Evolutionary conservation across 2,797 vertebrate genomes (phyloP), one percentile per base, ranked within the genome.

Genomic region (Schizopygopsis malacanthus): DNA sequence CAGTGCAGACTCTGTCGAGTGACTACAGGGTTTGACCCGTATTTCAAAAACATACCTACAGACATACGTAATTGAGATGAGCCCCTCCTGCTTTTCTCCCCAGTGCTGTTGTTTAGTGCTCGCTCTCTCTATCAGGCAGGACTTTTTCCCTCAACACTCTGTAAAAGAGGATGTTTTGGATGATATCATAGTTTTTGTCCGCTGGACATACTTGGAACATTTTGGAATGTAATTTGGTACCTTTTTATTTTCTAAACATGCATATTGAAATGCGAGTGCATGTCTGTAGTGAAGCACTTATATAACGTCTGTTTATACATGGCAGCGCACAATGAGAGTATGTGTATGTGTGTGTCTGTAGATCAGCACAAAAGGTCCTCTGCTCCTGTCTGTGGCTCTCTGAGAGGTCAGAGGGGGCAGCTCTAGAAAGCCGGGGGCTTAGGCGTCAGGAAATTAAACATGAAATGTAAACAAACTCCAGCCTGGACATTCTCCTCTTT

Each of bases 391-490:
- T 89, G 85, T 85, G 88, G 88, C 89, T 89, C 89, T 91, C 90
- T 90, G 88, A 87, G 89, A 91, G 91, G 89, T 93, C 92, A 89
- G 88, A 87, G 87, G 94, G 94, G 94, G 41, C 94, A 92, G 93
- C 91, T 92, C 94, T 91, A 91, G 94, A 96, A 95, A 96, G 95
- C 93, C 95, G 92, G 92, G 92, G 95, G 94, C 96, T 96, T 95
- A 94, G 95, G 93, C 94, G 93, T 94, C 97, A 98, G 97, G 98
- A 99, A 98, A 98, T 98, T 97, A 98, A 98, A 98, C 96, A 96
- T 94, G 95, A 97, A 99, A 97, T 96, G 96, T 96, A 98, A 98
- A 98, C 97, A 98, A 97, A 95, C 94, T 94, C 90, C 33, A 91
- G 92, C 93, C 93, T 94, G 93, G 95, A 94, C 92, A 93, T 93